Base-by-base conservation (phyloP, 2,888 invertebrate genomes). In the Clitarchus hookeri region DNA sequence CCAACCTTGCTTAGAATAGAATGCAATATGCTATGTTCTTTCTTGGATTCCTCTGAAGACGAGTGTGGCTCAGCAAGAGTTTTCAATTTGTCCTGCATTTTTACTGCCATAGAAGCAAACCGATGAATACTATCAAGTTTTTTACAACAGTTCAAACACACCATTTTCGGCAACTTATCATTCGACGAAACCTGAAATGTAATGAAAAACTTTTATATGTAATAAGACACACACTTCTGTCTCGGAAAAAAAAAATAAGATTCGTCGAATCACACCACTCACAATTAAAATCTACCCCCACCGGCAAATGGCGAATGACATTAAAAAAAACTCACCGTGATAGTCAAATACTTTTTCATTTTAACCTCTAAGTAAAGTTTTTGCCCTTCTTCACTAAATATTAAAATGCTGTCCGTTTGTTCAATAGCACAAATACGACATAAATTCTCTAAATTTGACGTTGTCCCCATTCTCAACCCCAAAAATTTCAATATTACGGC, bases 361-460 rank as follows among this genome's bases (percentile, higher is more conserved):
- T 82, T 82, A 1, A 36, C 82, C 44, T 82, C 82, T 82, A 82
- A 82, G n/a, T 82, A 82, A 82, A 27, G 82, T 82, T 82, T 82
- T 82, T 94, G 93, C 87, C 95, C 95, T 92, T 95, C 94, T 89
- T 94, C 93, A 89, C 94, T 93, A 90, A 94, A 95, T 91, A 95
- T 93, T 92, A 93, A 93, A 89, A 95, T 92, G 86, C 94, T 93
- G 85, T 90, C 89, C 89, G 93, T 93, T 90, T 93, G 93, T 90
- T 94, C 93, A 89, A 93, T 92, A 88, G 93, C 94, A 91, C 95
- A 95, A 89, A 95, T 93, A 88, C 95, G 93, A 91, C 95, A 95
- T 90, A 93, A 92, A 88, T 92, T 91, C 88, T 92, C 92, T 88
- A 92, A 92, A 89, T 88, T 88, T 84, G 88, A 84, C 65, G 87